Percentiles rank a stretch among this genome's conserved stretches.
Conservation (phyloP, 2,797 vertebrate species). For the Galaxias olidus region DNA sequence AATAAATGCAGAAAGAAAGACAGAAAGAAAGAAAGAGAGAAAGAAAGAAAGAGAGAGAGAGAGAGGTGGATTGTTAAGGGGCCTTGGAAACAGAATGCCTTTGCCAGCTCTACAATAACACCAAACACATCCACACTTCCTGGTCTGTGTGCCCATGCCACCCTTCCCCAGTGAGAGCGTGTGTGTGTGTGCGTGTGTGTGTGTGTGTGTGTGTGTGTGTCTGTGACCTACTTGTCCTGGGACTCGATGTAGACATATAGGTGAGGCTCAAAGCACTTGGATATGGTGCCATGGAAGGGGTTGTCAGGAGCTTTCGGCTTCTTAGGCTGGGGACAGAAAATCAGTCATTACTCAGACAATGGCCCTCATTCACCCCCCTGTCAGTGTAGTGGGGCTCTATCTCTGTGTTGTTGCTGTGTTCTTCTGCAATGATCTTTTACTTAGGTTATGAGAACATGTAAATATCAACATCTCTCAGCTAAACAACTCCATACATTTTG, state of each 20-base stretch:
- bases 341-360: conserved; percentile 18
- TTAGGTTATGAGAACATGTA: no score
- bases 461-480: no score
- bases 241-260: conserved; percentile 98
- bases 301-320: conserved; percentile 95
- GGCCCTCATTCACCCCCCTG: not conserved
- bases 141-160: conserved; percentile 24
- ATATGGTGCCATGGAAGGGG: conserved; percentile 96
- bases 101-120: conserved; percentile 36
- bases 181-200: conserved; percentile 23
- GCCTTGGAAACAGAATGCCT: conserved; percentile 48
- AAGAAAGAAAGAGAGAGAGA: conserved; percentile 13
- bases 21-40: not conserved
- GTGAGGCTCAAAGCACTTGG: conserved; percentile 99
- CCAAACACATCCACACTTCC: conserved; percentile 50
- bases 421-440: no score
- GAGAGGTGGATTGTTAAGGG: conserved; percentile 45
- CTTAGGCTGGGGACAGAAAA: conserved; percentile 79
- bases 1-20: not conserved
- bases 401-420: no score
- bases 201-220: conserved; percentile 10
- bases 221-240: conserved; percentile 94
- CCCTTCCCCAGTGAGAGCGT: not conserved
- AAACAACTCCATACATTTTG: no score
- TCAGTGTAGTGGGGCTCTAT: no score